A percentile compares a stretch with the other conserved stretches of the same genome.
phyloP scores from a whole-genome alignment of 2,888 invertebrate species.

The Sphinx pinastri region DNA sequence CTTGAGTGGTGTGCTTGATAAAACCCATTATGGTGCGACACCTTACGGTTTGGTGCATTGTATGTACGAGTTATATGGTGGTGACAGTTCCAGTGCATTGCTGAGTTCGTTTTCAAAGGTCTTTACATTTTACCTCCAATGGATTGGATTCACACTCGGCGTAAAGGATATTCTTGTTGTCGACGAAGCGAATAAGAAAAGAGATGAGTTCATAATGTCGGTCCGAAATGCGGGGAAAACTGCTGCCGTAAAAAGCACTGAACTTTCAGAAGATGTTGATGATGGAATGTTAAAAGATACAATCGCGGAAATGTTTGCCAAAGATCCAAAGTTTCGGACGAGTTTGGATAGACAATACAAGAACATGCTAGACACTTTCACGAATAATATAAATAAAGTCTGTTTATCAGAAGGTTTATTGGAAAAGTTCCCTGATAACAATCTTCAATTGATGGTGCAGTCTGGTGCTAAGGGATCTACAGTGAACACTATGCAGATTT shows the following conservation, averaged over 20 bases:
- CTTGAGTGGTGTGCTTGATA: slow-evolving; percentile 96
- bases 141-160: slow-evolving; percentile 96
- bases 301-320: slow-evolving; percentile 88
- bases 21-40: slow-evolving; percentile 98
- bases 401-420: slow-evolving; percentile 94
- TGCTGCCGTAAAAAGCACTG: slow-evolving; percentile 88
- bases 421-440: slow-evolving; percentile 95
- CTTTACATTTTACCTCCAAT: slow-evolving; percentile 95
- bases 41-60: slow-evolving; percentile 97
- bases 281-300: slow-evolving; percentile 85
- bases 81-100: slow-evolving; percentile 90
- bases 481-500: slow-evolving; percentile 99
- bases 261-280: slow-evolving; percentile 84
- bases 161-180: slow-evolving; percentile 96
- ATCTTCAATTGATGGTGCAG: slow-evolving; percentile 99
- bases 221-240: slow-evolving; percentile 86
- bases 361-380: slow-evolving; percentile 89
- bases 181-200: slow-evolving; percentile 87
- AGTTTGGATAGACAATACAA: slow-evolving; percentile 94
- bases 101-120: slow-evolving; percentile 96
- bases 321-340: slow-evolving; percentile 90
- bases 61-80: slow-evolving; percentile 97
- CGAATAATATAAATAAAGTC: slow-evolving; percentile 94
- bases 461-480: slow-evolving; percentile 99
- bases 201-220: slow-evolving; percentile 87